Base-by-base conservation (phyloP, 35 echinoderm and acorn worm genomes). In the Lytechinus variegatus region DNA sequence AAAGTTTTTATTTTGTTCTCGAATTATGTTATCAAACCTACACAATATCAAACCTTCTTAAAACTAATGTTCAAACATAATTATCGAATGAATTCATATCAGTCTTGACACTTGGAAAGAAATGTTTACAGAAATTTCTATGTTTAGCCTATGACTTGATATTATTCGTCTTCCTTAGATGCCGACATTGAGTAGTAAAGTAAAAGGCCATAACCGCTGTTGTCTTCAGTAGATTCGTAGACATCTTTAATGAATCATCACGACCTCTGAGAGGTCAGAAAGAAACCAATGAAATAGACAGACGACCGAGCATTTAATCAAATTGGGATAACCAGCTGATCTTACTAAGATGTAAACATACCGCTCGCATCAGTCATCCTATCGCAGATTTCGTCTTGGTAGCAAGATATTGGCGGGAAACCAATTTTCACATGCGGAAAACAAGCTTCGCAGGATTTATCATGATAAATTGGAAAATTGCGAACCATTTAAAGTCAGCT, bases 291-390 rank as follows among this genome's bases (percentile, higher is more conserved):
- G 66, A 79, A 79, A 79, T 79, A n/a, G 66, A 79, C 66, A 79
- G 66, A 79, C 66, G 66, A 16, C 66, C 14, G 66, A 79, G 66
- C 24, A 79, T 79, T 79, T 79, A 79, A 79, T 79, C 66, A 79
- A 79, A 79, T 79, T 79, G 66, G 66, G 21, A 79, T 79, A 79
- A 79, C 66, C 66, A 79, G 66, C 66, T 79, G 66, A 79, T 79
- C 66, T 79, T 19, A 6, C 19, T 19, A 16, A 79, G 66, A 79
- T 79, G 66, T 79, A 79, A 79, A 79, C 66, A 79, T 79, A 79
- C 14, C 66, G 21, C 66, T 79, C 66, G 66, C 14, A 79, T 19
- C 66, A 79, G 66, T 79, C 66, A 79, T 16, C 19, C 66, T 6
- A 79, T 79, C 21, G 16, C 3, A 79, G 66, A 79, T 79, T 79